phyloP scores from a whole-genome alignment of 1,140 invertebrate genomes.

The Caenorhabditis briggsae region DNA sequence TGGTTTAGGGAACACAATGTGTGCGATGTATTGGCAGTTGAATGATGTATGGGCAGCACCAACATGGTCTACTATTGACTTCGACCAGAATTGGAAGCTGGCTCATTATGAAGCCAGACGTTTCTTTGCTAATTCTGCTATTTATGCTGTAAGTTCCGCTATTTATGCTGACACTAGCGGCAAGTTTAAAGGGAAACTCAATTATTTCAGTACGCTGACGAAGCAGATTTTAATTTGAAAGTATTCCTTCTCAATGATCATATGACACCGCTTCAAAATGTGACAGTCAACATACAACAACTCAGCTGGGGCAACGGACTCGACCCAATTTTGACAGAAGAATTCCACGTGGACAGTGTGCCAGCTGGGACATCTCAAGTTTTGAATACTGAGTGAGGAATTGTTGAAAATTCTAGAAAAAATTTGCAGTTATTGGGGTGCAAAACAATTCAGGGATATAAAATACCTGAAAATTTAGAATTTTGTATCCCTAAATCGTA shows the following conservation, averaged over 20 bases:
- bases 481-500: too few relatives aligned
- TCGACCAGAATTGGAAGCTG: constrained; percentile 74
- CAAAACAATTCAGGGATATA: too few relatives aligned
- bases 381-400: background rate
- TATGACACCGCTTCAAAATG: constrained; percentile 29
- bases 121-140: constrained; percentile 71
- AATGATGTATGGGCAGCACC: constrained; percentile 98
- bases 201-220: constrained; percentile 68
- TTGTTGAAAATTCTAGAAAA: too few relatives aligned
- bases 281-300: constrained; percentile 60
- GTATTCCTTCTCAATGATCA: constrained; percentile 70
- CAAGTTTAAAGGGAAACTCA: constrained; percentile 25
- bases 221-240: constrained; percentile 62
- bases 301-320: constrained; percentile 61
- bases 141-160: constrained; percentile 70
- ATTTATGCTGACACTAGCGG: constrained; percentile 68
- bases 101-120: constrained; percentile 74
- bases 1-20: constrained; percentile 83
- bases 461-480: too few relatives aligned
- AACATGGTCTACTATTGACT: constrained; percentile 90
- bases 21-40: constrained; percentile 97
- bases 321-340: constrained; percentile 65
- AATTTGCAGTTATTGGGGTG: too few relatives aligned
- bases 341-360: constrained; percentile 6
- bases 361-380: background rate